phyloP scores from a whole-genome alignment of 2,888 invertebrate species.

The Quadroppia sp. region DNA sequence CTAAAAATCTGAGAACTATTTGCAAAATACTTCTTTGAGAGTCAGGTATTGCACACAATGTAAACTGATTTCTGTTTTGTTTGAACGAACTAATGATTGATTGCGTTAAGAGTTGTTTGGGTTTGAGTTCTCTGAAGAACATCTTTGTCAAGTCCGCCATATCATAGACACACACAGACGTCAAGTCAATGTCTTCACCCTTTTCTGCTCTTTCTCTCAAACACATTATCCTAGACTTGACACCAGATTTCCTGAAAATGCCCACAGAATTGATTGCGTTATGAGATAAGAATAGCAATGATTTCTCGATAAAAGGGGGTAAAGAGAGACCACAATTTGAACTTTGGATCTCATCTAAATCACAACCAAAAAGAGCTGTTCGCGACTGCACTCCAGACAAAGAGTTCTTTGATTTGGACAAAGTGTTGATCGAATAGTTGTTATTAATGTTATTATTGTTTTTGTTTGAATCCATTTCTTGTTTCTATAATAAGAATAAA shows the following conservation, averaged over 20 bases:
- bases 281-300: conserved; percentile 37
- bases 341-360: conserved; percentile 33
- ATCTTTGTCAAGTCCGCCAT: conserved; percentile 43
- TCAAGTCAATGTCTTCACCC: conserved; percentile 13
- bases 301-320: conserved; percentile 43
- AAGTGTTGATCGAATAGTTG: not conserved
- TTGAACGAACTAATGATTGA: conserved; percentile 41
- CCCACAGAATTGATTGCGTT: conserved; percentile 42
- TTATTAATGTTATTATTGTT: conserved; percentile 11
- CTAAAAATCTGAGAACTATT: conserved; percentile 42
- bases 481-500: not conserved
- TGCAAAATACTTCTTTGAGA: conserved; percentile 41
- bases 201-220: conserved; percentile 39
- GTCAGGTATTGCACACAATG: conserved; percentile 37
- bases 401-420: conserved; percentile 5
- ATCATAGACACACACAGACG: conserved; percentile 42
- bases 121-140: conserved; percentile 43
- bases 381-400: not conserved
- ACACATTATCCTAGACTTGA: conserved; percentile 42
- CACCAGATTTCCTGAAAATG: conserved; percentile 45
- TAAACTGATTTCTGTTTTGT: conserved; percentile 33
- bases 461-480: not conserved
- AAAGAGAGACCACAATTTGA: conserved; percentile 35
- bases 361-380: conserved; percentile 19
- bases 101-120: conserved; percentile 42